Conservation (phyloP, 1,140 invertebrate genomes). For the Temnothorax nylanderi region DNA sequence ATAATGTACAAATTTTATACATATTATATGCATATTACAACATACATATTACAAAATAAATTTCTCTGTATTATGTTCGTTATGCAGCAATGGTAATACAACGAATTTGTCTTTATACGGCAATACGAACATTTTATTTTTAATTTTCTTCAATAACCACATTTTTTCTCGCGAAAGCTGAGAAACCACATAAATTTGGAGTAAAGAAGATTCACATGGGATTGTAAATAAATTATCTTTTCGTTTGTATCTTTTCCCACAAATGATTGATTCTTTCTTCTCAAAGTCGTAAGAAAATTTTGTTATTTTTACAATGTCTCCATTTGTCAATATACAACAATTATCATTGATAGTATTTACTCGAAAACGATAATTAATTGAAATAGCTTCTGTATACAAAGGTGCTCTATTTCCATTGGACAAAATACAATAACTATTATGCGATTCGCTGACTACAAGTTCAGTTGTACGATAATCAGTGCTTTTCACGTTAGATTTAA, state of each 20-base stretch:
- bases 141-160: not conserved
- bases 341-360: not conserved
- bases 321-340: conserved; percentile 8
- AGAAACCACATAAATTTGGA: conserved; percentile 5
- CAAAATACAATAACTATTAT: conserved; percentile 2
- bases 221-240: conserved; percentile 1
- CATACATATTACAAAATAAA: not conserved
- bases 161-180: conserved; percentile 9
- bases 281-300: not conserved
- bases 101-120: not conserved
- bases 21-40: too few species aligned
- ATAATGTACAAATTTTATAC: too few species aligned
- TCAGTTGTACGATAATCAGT: not conserved
- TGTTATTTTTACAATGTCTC: not conserved
- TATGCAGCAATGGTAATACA: not conserved
- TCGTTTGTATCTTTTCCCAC: too few species aligned
- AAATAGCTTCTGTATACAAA: not conserved
- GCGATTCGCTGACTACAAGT: not conserved
- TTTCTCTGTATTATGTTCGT: not conserved
- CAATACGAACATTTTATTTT: not conserved
- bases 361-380: not conserved
- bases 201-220: not conserved
- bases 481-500: not conserved
- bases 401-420: not conserved
- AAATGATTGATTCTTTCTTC: not conserved